A percentile compares a stretch with the other conserved stretches of the same genome.
Conservation (phyloP, 2,888 invertebrate genomes). For the Amphiduros pacificus region DNA sequence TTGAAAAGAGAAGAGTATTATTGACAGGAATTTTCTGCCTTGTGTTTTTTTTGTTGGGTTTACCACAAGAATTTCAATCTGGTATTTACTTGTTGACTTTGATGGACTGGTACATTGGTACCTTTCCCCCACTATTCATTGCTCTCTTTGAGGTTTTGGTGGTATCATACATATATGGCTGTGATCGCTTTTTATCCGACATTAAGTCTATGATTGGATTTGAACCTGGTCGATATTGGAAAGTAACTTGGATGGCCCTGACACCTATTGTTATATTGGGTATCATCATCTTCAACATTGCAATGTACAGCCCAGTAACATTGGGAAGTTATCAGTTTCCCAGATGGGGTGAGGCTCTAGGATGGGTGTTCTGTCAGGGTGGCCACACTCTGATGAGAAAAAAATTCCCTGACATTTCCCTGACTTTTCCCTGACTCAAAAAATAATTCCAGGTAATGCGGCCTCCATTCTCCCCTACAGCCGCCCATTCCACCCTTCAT, state of each 20-base stretch:
- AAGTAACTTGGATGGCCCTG: conserved; percentile 2
- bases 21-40: conserved; percentile 3
- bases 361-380: too few relatives aligned
- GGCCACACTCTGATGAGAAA: too few relatives aligned
- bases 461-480: too few relatives aligned
- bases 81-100: conserved; percentile 4
- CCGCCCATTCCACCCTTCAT: too few relatives aligned
- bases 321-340: neutral
- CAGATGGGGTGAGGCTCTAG: conserved; percentile 3
- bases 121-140: conserved; percentile 6
- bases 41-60: neutral
- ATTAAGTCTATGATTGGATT: conserved; percentile 4
- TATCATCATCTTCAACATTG: conserved; percentile 8
- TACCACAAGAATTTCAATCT: conserved; percentile 4
- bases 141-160: conserved; percentile 3
- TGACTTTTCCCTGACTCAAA: too few relatives aligned
- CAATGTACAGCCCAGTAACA: neutral
- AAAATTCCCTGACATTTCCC: too few relatives aligned
- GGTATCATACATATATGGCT: conserved; percentile 5
- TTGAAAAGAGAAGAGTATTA: neutral
- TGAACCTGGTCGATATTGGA: conserved; percentile 1
- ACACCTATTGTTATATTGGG: conserved; percentile 1
- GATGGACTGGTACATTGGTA: conserved; percentile 8
- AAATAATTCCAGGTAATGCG: too few relatives aligned
- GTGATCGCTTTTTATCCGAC: neutral